phyloP scores from a whole-genome alignment of 2,797 vertebrate species.

The Macroramphosus scolopax region DNA sequence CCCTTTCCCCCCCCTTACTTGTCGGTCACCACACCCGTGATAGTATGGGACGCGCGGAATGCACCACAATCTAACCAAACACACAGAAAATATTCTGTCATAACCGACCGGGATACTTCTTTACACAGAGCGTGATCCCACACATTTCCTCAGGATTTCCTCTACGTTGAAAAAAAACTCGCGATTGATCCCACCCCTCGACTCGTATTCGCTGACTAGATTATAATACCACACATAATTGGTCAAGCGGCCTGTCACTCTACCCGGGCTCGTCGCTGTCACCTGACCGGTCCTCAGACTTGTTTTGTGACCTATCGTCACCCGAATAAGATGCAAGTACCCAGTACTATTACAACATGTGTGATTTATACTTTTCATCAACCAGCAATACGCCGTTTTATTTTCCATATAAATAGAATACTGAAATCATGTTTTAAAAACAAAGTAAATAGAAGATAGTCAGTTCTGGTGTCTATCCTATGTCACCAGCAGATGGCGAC shows the following conservation, averaged over 20 bases:
- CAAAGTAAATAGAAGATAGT: not conserved
- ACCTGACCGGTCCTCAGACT: slow-evolving; percentile 84
- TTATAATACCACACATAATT: slow-evolving; percentile 50
- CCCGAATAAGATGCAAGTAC: slow-evolving; percentile 36
- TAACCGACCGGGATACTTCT: slow-evolving; percentile 37
- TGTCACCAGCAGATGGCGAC: slow-evolving; percentile 42
- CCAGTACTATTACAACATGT: too few relatives aligned
- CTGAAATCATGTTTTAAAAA: not conserved
- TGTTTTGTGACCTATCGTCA: slow-evolving; percentile 75
- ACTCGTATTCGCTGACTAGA: slow-evolving; percentile 61
- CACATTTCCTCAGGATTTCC: slow-evolving; percentile 79
- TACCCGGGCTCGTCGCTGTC: slow-evolving; percentile 68
- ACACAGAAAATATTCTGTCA: slow-evolving; percentile 32
- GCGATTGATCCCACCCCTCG: slow-evolving; percentile 41
- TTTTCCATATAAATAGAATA: not conserved
- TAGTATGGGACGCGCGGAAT: slow-evolving; percentile 20
- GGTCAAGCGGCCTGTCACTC: slow-evolving; percentile 57
- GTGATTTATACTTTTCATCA: too few relatives aligned
- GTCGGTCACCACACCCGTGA: slow-evolving; percentile 27
- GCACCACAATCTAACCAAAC: slow-evolving; percentile 11
- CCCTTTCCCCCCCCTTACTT: slow-evolving; percentile 46
- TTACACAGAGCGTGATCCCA: slow-evolving; percentile 62
- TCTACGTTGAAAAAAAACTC: slow-evolving; percentile 53
- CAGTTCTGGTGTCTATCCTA: not conserved
- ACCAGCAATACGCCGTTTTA: not conserved